Conservation (phyloP, 2,888 invertebrate species). For the Homarus gammarus region DNA sequence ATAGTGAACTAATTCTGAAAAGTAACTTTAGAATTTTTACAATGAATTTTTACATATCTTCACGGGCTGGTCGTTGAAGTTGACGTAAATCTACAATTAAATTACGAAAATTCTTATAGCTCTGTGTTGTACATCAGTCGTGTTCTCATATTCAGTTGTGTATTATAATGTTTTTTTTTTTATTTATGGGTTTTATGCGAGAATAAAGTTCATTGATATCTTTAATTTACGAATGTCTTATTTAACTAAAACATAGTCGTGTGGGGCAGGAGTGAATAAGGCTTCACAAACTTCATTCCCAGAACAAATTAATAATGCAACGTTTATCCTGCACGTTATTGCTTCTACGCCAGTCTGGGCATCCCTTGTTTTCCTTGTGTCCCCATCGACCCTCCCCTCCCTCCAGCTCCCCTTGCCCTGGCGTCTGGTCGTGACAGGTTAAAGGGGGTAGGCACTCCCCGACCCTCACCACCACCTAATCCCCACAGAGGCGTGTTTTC, state of each 20-base stretch:
- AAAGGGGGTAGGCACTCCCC: slow-evolving; percentile 74
- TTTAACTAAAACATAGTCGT: too few species aligned
- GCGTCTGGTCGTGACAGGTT: slow-evolving; percentile 74
- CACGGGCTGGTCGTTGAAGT: too few species aligned
- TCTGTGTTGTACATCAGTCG: too few species aligned
- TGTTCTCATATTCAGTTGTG: too few species aligned
- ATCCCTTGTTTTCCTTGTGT: slow-evolving; percentile 13
- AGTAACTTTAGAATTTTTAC: background rate
- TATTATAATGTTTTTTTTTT: too few species aligned
- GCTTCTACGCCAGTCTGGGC: slow-evolving; percentile 25
- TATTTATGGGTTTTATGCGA: too few species aligned
- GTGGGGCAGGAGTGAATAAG: too few species aligned
- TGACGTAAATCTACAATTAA: too few species aligned
- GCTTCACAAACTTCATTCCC: too few species aligned
- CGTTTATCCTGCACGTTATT: slow-evolving; percentile 41
- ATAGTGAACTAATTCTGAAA: slow-evolving; percentile 38
- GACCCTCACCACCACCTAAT: slow-evolving; percentile 64
- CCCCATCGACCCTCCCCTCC: slow-evolving; percentile 71
- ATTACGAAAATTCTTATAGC: too few species aligned
- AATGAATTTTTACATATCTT: background rate
- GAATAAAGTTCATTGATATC: too few species aligned
- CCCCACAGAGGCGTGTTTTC: slow-evolving; percentile 61
- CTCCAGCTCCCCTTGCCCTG: slow-evolving; percentile 50
- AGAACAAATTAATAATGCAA: slow-evolving; percentile 48
- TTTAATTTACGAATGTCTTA: too few species aligned